Conservation (phyloP, 2,113 vertebrate genomes). For the Phaethon lepturus region DNA sequence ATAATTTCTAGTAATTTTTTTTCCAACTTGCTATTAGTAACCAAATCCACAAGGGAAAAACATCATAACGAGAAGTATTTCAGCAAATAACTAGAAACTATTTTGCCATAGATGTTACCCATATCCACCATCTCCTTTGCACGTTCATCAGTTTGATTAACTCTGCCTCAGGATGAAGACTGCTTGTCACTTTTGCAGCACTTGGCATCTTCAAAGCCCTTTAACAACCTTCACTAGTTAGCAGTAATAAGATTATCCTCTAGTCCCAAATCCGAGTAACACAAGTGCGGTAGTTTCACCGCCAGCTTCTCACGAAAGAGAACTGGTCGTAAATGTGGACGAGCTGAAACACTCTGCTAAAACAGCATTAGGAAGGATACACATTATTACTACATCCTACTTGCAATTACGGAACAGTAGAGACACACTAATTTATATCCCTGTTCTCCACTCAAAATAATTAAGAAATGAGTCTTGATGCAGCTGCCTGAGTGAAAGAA, state of each 20-base stretch:
- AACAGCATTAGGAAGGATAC: neutral
- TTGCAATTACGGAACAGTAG: neutral
- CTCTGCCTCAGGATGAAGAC: neutral
- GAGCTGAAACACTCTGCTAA: neutral
- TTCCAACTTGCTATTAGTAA: neutral
- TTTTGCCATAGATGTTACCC: neutral
- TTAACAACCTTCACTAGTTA: neutral
- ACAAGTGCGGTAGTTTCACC: neutral
- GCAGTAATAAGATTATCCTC: neutral
- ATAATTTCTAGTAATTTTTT: neutral
- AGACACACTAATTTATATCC: neutral
- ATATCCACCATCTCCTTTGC: accelerated
- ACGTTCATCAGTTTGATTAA: neutral
- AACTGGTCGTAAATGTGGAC: accelerated
- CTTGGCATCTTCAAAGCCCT: neutral
- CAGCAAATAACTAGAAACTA: neutral
- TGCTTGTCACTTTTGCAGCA: neutral
- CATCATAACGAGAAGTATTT: neutral
- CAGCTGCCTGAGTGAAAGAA: neutral
- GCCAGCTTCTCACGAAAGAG: neutral
- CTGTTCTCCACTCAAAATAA: neutral
- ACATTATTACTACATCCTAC: accelerated
- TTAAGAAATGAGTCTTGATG: neutral
- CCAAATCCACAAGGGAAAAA: neutral
- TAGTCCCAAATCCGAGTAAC: neutral